Percentiles rank a stretch among this genome's conserved stretches.
Conservation (phyloP, 2,797 vertebrate species). For the Pyrrhura leucotis region DNA sequence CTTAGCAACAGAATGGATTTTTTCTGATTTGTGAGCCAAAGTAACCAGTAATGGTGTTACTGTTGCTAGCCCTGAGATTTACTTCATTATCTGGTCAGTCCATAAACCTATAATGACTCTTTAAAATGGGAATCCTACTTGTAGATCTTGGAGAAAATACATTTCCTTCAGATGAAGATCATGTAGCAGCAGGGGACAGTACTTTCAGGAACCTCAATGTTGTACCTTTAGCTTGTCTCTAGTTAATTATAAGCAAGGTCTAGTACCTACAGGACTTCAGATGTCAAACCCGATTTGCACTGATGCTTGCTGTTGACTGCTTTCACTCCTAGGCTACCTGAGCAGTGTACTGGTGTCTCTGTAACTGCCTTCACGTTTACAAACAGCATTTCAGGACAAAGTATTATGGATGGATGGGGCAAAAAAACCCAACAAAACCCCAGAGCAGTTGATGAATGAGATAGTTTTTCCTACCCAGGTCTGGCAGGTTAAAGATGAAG, state of each 20-base stretch:
- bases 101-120: not conserved
- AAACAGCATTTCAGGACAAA: not conserved
- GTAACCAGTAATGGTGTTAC: not conserved
- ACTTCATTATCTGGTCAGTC: not conserved
- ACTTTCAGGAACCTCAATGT: not conserved
- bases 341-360: not conserved
- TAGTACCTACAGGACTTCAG: not conserved
- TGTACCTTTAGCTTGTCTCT: not conserved
- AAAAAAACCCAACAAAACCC: not conserved
- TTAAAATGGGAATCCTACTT: not conserved
- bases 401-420: not conserved
- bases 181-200: fast-evolving
- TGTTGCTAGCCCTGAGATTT: not conserved
- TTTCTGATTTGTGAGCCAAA: not conserved
- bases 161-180: not conserved
- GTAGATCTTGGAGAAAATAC: not conserved
- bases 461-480: not conserved
- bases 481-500: not conserved
- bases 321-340: not conserved
- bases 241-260: not conserved
- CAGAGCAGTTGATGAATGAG: not conserved
- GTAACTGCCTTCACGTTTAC: not conserved
- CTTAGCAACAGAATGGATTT: not conserved
- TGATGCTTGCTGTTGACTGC: not conserved
- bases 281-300: not conserved